A percentile compares a stretch with the other conserved stretches of the same genome.
These are phyloP conservation scores for Vidua macroura DNA, from an alignment of 2,113 vertebrate genomes.

Conservation along the genomic window DNA sequence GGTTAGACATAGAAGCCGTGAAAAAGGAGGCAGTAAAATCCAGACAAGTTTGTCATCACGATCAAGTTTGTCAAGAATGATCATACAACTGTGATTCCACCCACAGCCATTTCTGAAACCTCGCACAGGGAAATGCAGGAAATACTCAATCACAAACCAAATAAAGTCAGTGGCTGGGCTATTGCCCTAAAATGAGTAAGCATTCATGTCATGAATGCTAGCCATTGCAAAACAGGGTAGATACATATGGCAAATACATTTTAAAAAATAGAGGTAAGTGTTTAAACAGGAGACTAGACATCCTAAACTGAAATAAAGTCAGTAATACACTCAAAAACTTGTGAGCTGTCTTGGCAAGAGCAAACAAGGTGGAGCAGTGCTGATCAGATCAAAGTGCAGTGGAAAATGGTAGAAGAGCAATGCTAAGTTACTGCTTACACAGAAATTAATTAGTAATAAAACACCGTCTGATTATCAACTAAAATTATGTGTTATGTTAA, in stretches of 20 bases:
- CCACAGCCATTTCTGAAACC: not conserved
- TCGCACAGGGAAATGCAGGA: not conserved
- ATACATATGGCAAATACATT: not conserved
- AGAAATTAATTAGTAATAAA: not conserved
- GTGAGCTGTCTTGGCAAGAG: not conserved
- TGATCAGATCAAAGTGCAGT: not conserved
- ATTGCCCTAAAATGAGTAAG: not conserved
- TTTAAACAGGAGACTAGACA: not conserved
- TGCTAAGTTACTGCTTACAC: not conserved
- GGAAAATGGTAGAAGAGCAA: not conserved
- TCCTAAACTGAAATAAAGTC: not conserved
- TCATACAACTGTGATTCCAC: not conserved
- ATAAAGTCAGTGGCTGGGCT: not conserved
- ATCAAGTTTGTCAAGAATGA: not conserved
- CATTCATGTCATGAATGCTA: not conserved
- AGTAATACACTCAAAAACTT: not conserved
- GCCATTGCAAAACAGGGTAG: not conserved
- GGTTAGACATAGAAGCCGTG: not conserved
- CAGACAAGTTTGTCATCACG: not conserved
- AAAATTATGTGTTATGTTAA: not conserved
- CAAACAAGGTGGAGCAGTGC: not conserved
- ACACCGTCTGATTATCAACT: not conserved
- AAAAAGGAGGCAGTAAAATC: not conserved
- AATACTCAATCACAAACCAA: not conserved
- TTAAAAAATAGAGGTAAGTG: not conserved